phyloP scores from a whole-genome alignment of 2,113 vertebrate genomes.

The Poecile atricapillus region DNA sequence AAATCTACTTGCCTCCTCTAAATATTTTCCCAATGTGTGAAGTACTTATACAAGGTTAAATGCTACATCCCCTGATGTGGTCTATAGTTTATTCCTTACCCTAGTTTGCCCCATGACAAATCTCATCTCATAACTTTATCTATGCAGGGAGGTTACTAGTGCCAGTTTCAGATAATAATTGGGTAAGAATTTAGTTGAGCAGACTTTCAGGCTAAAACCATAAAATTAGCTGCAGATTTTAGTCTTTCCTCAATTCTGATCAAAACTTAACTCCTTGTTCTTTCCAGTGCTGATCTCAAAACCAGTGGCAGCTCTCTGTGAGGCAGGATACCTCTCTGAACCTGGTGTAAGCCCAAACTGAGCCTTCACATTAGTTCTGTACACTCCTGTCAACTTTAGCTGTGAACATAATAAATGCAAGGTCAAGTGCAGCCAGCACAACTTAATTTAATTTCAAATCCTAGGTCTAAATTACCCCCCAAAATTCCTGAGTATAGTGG shows the following conservation, averaged over 20 bases:
- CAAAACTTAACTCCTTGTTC: neutral
- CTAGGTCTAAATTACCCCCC: neutral
- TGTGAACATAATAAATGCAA: neutral
- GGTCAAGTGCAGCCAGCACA: neutral
- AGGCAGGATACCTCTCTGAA: neutral
- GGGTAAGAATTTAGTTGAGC: neutral
- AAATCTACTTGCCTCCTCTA: neutral
- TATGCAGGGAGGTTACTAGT: neutral
- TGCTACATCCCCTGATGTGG: neutral
- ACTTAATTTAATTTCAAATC: neutral
- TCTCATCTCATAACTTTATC: neutral
- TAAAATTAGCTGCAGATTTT: neutral
- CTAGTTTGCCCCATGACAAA: neutral
- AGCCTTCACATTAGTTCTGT: neutral
- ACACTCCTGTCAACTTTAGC: neutral
- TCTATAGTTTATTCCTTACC: neutral
- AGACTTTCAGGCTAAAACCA: neutral
- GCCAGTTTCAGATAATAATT: neutral
- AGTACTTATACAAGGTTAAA: neutral
- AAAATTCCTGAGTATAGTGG: neutral
- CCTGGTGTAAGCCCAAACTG: neutral
- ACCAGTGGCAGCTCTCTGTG: neutral
- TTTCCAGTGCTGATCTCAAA: neutral
- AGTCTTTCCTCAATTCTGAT: neutral
- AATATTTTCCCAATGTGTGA: neutral